Base-by-base conservation (phyloP, 2,888 invertebrate genomes). In the Monoplex corrugatus region DNA sequence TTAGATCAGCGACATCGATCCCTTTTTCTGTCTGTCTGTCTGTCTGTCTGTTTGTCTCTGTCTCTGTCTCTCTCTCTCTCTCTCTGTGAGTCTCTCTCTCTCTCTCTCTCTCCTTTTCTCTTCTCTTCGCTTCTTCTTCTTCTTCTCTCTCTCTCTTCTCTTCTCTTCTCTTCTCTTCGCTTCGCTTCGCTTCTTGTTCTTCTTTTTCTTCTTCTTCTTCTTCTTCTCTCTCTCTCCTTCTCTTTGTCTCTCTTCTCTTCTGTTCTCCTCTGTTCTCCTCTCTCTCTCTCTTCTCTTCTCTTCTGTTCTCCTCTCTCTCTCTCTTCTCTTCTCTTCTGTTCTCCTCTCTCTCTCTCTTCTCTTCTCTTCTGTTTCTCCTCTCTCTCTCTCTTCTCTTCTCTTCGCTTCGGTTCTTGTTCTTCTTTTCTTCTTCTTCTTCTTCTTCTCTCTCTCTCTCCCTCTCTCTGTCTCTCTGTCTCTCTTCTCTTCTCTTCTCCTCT, bases 21-120 rank as follows among this genome's bases (percentile, higher is more conserved):
- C 35, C 80, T 80, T 38, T 80, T 13, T 80, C 80, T 16, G 80
- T 80, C 80, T 40, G 35, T 80, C 80, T 80, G 35, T 40, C 43
- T 43, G 38, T 80, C 35, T 43, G 80, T 80, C 23, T 80, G 16
- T 75, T 6, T 75, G 8, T 75, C 75, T 35, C 32, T 75, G 16
- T 35, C 32, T 75, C 75, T 35, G 13, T 75, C 75, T 35, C 32
- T 35, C 75, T 35, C 32, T 35, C 35, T 35, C n/a, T 75, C 75
- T 35, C n/a, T 75, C 75, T 35, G 8, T 75, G 16, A 16, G 8
- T 75, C 75, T 75, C n/a, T 75, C 75, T 75, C n/a, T 75, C 75
- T 75, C n/a, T 75, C 80, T 35, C 38, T 35, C 80, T 35, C 38
- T 35, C 75, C 35, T 10, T 75, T n/a, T 75, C n/a, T 75, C 75